Evolutionary conservation across 92 coral and sea anemone species (phyloP), one percentile per base, ranked within the genome.

Genomic region (Nematostella vectensis): DNA sequence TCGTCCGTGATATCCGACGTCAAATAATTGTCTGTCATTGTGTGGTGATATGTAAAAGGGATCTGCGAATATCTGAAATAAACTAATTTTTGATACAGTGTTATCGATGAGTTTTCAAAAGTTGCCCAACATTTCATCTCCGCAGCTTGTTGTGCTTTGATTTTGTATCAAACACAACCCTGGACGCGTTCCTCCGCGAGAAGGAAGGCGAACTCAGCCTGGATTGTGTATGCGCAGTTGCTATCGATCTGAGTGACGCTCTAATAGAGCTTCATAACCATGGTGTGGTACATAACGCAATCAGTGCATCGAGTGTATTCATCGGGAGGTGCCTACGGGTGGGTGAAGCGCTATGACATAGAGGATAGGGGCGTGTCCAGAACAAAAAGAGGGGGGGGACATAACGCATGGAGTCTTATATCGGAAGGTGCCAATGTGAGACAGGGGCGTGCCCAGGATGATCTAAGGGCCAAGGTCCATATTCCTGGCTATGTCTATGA

Each of bases 301-400:
- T 70, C 29, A 70, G 53, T 16, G 27, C 70, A 18, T 70, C 77
- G 0, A 70, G 61, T 54, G 61, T 70, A 51, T 52, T 70, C n/a
- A 70, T 70, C n/a, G 70, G 77, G 25, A 58, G 63, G 43, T 40
- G 70, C 36, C 33, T 50, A 3, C 60, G 77, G 53, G 77, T 62
- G 20, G 61, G 75, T 69, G n/a, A n/a, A n/a, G n/a, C n/a, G n/a
- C n/a, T n/a, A n/a, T n/a, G n/a, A 18, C 2, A 20, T 13, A 0
- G n/a, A n/a, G n/a, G n/a, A 36, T 0, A 20, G 12, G 19, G 22
- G 31, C 3, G 11, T 54, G 3, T 54, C 9, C 11, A 9, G 12
- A n/a, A 11, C n/a, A n/a, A n/a, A n/a, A n/a, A n/a, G n/a, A n/a
- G n/a, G n/a, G n/a, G n/a, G n/a, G n/a, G n/a, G n/a, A n/a, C n/a